A percentile compares a stretch with the other conserved stretches of the same genome.
phyloP scores from a whole-genome alignment of 2,888 invertebrate genomes.

The Amphimallon solstitiale region DNA sequence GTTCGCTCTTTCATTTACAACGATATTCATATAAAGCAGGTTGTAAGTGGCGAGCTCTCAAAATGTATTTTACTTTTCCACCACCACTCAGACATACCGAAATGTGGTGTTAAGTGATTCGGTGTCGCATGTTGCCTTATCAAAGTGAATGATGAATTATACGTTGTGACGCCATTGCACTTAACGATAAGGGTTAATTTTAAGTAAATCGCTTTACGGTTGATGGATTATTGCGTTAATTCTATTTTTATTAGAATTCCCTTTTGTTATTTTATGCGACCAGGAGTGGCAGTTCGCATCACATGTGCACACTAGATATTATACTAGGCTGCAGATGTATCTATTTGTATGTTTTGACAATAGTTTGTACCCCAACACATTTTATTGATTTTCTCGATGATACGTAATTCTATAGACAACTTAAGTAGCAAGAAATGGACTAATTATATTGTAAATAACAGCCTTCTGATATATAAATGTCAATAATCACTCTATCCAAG shows the following conservation, averaged over 20 bases:
- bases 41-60: slow-evolving; percentile 17
- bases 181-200: slow-evolving; percentile 43
- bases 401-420: too few species aligned
- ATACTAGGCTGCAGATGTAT: background rate
- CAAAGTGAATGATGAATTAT: slow-evolving; percentile 44
- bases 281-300: background rate
- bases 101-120: slow-evolving; percentile 35
- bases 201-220: slow-evolving; percentile 38
- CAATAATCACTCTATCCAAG: too few species aligned
- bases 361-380: background rate
- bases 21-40: too few species aligned
- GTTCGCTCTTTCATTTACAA: too few species aligned
- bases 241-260: slow-evolving; percentile 38
- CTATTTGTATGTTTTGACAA: slow-evolving; percentile 7
- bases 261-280: slow-evolving; percentile 33
- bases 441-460: too few species aligned
- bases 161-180: slow-evolving; percentile 43
- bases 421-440: too few species aligned
- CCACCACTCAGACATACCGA: slow-evolving; percentile 12
- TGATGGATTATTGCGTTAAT: slow-evolving; percentile 40
- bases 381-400: slow-evolving; percentile 12
- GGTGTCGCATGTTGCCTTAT: slow-evolving; percentile 43
- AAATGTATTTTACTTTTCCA: slow-evolving; percentile 18
- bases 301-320: background rate
- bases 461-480: too few species aligned